A percentile compares a stretch with the other conserved stretches of the same genome.
Evolutionary conservation across 35 echinoderm and acorn worm species (phyloP).

Genomic region (Lytechinus pictus): DNA sequence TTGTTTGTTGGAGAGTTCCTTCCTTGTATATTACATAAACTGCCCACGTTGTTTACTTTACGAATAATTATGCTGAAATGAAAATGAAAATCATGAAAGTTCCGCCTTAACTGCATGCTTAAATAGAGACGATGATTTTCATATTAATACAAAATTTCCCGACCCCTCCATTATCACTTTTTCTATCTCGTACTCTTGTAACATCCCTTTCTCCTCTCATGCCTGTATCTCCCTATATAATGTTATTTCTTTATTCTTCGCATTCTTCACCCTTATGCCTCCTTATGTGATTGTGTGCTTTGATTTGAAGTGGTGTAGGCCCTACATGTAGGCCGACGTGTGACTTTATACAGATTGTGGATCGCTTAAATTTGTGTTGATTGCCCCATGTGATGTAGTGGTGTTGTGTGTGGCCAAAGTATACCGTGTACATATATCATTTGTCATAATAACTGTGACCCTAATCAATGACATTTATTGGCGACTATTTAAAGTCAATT

Average conservation of each 20-base stretch:
- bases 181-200: too few relatives aligned
- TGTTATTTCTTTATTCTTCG: too few relatives aligned
- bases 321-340: background rate
- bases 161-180: background rate
- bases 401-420: background rate
- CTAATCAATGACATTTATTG: background rate
- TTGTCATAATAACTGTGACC: conserved; percentile 18
- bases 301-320: background rate
- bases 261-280: too few relatives aligned
- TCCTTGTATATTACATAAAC: background rate
- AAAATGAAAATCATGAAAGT: background rate
- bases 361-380: background rate
- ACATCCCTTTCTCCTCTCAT: too few relatives aligned
- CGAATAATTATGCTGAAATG: background rate
- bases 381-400: background rate
- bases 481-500: background rate
- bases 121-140: background rate
- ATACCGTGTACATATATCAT: background rate
- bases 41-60: background rate
- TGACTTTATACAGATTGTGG: background rate
- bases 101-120: background rate
- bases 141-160: background rate
- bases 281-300: background rate
- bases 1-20: background rate
- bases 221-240: too few relatives aligned